Base-by-base conservation (phyloP, 2,113 vertebrate species). In the Petrocephalus microphthalmus region DNA sequence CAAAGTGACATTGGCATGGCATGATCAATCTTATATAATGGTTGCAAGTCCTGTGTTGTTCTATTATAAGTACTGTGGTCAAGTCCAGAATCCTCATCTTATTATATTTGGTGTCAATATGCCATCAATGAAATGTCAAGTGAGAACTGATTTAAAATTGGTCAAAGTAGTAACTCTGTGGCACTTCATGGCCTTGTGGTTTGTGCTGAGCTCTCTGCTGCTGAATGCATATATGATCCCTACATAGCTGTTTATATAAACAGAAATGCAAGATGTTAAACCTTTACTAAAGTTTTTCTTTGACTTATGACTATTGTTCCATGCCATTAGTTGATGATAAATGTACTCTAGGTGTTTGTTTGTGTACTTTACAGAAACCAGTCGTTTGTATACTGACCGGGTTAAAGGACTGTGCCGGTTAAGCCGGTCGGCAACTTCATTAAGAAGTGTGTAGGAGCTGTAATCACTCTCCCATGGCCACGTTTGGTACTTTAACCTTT, bases 401-500 rank as follows among this genome's bases (percentile, higher is more conserved):
- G 49, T 84, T 84, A 49, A 52, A 47, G 2, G 20, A 84, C 47
- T n/a, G 25, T 84, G 52, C 51, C 2, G 51, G n/a, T 29, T 29
- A 47, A n/a, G 49, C 20, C 52, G 49, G 45, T 51, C 10, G 13
- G 20, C 45, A 37, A 3, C 71, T 67, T 78, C 33, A 78, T 78
- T 78, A 78, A 42, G 71, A 78, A 7, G 71, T 25, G 82, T n/a
- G 22, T 29, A 25, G 45, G 45, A 25, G n/a, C 82, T 22, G 6
- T 52, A 51, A 7, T 84, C 82, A 84, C 82, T 84, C 82, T 84
- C 82, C 82, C 82, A 84, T 84, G 82, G 52, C 82, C 82, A 78
- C 5, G 29, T 42, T 78, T 78, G 15, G 5, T 7, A 42, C 15
- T 78, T 33, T 37, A 29, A 78, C 71, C 33, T 37, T 29, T 71